Evolutionary conservation across 2,797 vertebrate genomes (phyloP).

Genomic region (Xenopus petersii): DNA sequence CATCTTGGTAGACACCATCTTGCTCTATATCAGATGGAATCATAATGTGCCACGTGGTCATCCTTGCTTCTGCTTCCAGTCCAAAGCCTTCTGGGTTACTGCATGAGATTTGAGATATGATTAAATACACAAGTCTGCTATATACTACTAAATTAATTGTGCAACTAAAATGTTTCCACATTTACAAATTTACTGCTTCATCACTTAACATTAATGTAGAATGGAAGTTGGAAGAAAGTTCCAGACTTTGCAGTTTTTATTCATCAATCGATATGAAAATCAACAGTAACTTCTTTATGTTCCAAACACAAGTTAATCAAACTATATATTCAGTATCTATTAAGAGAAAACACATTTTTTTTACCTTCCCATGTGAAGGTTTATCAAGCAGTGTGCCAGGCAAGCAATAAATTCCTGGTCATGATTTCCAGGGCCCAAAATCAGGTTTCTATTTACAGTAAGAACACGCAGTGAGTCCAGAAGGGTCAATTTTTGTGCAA

Average conservation of each 20-base stretch:
- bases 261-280: too few species aligned
- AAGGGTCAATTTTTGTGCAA: slow-evolving; percentile 93
- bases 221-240: too few species aligned
- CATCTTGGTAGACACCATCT: slow-evolving; percentile 84
- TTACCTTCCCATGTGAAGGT: slow-evolving; percentile 88
- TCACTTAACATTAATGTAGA: too few species aligned
- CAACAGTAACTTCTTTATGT: too few species aligned
- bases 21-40: slow-evolving; percentile 87
- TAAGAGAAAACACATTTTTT: too few species aligned
- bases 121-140: too few species aligned
- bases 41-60: slow-evolving; percentile 98
- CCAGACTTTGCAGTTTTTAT: too few species aligned
- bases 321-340: too few species aligned
- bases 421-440: slow-evolving; percentile 93
- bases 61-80: slow-evolving; percentile 94
- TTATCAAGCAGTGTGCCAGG: slow-evolving; percentile 93
- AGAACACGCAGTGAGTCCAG: slow-evolving; percentile 89
- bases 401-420: slow-evolving; percentile 98
- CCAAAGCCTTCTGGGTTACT: slow-evolving; percentile 94
- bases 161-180: too few species aligned
- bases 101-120: slow-evolving; percentile 28
- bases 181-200: background rate
- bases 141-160: too few species aligned
- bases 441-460: slow-evolving; percentile 93
- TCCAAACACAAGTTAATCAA: too few species aligned